These are phyloP conservation scores for Anser cygnoides DNA, from an alignment of 2,113 vertebrate species.

Conservation along the genomic window DNA sequence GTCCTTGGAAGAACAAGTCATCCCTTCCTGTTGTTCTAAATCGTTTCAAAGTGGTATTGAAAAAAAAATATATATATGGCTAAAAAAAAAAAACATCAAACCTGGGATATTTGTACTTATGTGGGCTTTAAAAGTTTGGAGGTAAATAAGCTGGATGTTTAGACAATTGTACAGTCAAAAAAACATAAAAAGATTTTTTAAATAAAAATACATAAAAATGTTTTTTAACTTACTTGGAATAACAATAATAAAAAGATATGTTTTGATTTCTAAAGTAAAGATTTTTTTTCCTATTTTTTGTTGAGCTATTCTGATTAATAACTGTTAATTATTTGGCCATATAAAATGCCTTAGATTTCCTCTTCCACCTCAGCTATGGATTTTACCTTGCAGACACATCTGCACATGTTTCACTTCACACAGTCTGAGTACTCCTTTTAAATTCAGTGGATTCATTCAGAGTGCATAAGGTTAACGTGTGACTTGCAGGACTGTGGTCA, in stretches of 20 bases:
- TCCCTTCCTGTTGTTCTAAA: not conserved
- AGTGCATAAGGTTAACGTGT: not conserved
- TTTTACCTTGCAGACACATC: not conserved
- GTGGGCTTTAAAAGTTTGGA: not conserved
- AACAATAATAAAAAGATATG: not conserved
- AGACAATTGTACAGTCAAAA: not conserved
- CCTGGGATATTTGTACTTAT: not conserved
- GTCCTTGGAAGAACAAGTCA: not conserved
- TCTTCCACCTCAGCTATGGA: not conserved
- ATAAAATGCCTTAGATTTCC: not conserved
- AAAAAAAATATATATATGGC: not conserved
- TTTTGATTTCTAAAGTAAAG: not conserved
- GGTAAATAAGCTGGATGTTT: not conserved
- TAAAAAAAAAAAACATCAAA: not conserved
- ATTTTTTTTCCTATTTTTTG: accelerated
- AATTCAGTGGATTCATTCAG: not conserved
- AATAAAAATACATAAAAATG: not conserved
- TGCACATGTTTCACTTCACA: not conserved
- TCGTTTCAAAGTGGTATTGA: not conserved
- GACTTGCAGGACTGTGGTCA: not conserved
- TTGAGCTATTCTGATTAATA: not conserved
- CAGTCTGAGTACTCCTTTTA: not conserved
- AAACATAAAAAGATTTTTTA: not conserved
- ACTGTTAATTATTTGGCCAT: not conserved
- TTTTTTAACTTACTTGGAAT: not conserved